Conservation (phyloP, 1,140 invertebrate species). For the Eumeta japonica region DNA sequence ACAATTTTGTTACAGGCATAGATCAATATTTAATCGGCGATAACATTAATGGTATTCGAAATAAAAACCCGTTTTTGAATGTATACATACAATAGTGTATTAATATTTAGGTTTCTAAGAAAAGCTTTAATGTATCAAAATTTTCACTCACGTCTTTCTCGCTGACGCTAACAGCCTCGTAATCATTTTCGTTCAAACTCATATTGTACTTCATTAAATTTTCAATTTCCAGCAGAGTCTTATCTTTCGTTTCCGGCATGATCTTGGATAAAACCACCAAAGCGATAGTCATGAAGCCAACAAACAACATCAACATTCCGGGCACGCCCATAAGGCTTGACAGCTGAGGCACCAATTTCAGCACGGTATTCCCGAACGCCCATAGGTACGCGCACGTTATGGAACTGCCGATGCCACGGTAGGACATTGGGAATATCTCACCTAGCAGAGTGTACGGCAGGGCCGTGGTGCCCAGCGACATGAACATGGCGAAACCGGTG, state of each 20-base stretch:
- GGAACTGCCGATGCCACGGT: constrained; percentile 13
- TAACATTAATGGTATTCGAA: too few species aligned
- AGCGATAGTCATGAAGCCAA: constrained; percentile 8
- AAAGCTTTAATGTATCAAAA: too few species aligned
- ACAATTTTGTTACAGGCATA: too few species aligned
- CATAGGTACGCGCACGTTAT: constrained; percentile 12
- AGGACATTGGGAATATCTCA: constrained; percentile 15
- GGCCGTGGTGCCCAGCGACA: constrained; percentile 13
- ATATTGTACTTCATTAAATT: too few species aligned
- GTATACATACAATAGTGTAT: too few species aligned
- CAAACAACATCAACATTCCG: constrained; percentile 3
- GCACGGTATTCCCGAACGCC: constrained; percentile 11
- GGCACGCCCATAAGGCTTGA: constrained; percentile 4
- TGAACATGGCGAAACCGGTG: constrained; percentile 13
- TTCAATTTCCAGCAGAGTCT: constrained; percentile 10
- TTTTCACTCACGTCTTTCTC: too few species aligned
- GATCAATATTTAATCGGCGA: too few species aligned
- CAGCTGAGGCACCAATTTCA: constrained; percentile 7
- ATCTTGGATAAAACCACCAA: constrained; percentile 10
- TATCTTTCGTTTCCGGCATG: constrained; percentile 10
- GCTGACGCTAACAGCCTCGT: too few species aligned
- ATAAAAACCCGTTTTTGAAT: too few species aligned
- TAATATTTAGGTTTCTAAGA: too few species aligned
- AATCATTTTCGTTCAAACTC: too few species aligned
- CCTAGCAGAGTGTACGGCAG: constrained; percentile 11